Base-by-base conservation (phyloP, 2,888 invertebrate genomes). In the Limenitis camilla region DNA sequence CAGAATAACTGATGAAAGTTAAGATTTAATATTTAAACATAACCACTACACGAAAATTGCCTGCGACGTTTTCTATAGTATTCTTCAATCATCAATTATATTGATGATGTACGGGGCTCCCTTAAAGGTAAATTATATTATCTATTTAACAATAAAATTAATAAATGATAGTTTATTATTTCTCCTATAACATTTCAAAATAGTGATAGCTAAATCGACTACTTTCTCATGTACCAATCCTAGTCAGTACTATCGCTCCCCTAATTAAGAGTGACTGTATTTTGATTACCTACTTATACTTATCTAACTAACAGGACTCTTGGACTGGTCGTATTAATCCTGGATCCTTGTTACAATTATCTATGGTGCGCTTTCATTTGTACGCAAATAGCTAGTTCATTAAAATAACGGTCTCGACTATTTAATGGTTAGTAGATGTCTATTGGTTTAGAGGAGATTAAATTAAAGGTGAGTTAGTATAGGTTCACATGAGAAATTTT, bases 211-310 rank as follows among this genome's bases (percentile, higher is more conserved):
- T 29, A 31, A 44, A 39, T 40, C 44, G 44, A 40, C 29, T 8
- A 19, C 29, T 44, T 30, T 41, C 44, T 53, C 32, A 43, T 38
- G 30, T 41, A 28, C 10, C 32, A 7, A 27, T n/a, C 30, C 33
- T 11, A 41, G 32, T 50, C 28, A 35, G 11, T 33, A 10, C 35
- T 46, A 43, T 46, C 53, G 39, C 41, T 47, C 40, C 72, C 74
- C 71, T 81, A 82, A 83, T 82, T 77, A 81, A 78, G 76, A 82
- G 73, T 76, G 82, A 83, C 83, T 77, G 81, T 69, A 81, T 81
- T 80, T 81, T 80, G 78, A 82, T 83, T 79, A 76, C 78, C 76
- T 81, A 74, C 73, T 84, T 83, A 81, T 81, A 74, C 73, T 84
- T 83, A 81, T 78, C 74, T 66, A 45, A 4, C 64, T 61, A 78